Evolutionary conservation across 2,113 vertebrate genomes (phyloP), one percentile per base, ranked within the genome.

Genomic region (Neodon shergylaensis): DNA sequence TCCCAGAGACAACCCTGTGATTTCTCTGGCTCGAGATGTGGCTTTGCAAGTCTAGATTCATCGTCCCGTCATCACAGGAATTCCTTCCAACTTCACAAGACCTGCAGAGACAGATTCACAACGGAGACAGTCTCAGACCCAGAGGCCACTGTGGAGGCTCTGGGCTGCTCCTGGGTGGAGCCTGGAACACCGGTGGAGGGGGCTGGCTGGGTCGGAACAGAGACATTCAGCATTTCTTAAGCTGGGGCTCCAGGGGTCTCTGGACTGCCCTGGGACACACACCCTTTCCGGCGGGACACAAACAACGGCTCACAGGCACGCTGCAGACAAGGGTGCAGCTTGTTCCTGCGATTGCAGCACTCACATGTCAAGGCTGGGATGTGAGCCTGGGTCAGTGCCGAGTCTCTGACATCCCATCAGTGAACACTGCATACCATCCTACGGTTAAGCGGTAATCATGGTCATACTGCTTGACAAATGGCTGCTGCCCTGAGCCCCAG

Each of bases 31-130:
- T 90, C 47, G 76, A 39, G 42, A 52, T 54, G 70, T 36, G 44
- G 68, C 63, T 61, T 54, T 44, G 86, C 88, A 86, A 72, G 93
- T 88, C 68, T 42, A 72, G 26, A 66, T 52, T 65, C 44, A 42
- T 49, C 49, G 16, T 33, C 28, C 12, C 2, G 0, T 5, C 17
- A 31, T 47, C 72, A 5, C 26, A 66, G n/a, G 63, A n/a, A 88
- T 73, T 70, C 76, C 72, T 89, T 39, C 24, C 4, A 31, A 44
- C 58, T 90, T 92, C 81, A 74, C 47, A 68, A 78, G 54, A 83
- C 33, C 68, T 22, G 0, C 74, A n/a, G 63, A 42, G 42, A 12
- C 74, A 9, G 61, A 81, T 11, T 88, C n/a, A 28, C 83, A 5
- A 13, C 63, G 85, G 52, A 84, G 68, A 68, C 33, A 2, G 21